Base-by-base conservation (phyloP, 2,888 invertebrate genomes). In the Cactoblastis cactorum region DNA sequence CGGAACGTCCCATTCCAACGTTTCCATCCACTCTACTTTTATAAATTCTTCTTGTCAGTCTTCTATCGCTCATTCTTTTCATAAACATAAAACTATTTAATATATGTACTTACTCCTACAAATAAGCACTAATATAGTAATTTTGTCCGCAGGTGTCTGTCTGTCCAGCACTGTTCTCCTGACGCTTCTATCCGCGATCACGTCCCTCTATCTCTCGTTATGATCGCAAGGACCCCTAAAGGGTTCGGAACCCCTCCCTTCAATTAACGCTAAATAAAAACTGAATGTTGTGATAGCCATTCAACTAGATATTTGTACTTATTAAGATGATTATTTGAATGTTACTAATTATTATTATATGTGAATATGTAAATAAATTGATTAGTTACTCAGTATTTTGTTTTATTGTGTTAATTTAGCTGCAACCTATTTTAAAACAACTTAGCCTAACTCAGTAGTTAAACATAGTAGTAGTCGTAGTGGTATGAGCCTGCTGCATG, bases 291-390 rank as follows among this genome's bases (percentile, higher is more conserved):
- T 88, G 87, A 87, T 88, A 87, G 87, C 81, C 69, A 69, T 65
- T 58, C 67, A 62, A 58, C 57, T 71, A 77, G 65, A 74, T 76
- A 72, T 74, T 76, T 78, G 73, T 79, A 79, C 65, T 81, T 80
- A 71, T 59, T 80, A 76, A 77, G 74, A 74, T 65, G 77, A 66
- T 74, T 83, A 82, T 80, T 82, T 85, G 67, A 82, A 84, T 83
- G 85, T 87, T 88, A 78, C 80, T 74, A 68, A 83, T 72, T 65
- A 65, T n/a, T n/a, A n/a, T 60, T 60, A 78, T 74, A 86, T 86
- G 86, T 87, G 86, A 85, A 86, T 87, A 87, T 88, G 88, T 88
- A 88, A 86, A 88, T 88, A 88, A 82, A 88, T 73, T 74, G 70
- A 81, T 82, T 84, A 86, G 85, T 86, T 88, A 85, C 81, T 69